Percentiles rank a stretch among this genome's conserved stretches.
These are phyloP conservation scores for Galbula dea DNA, from an alignment of 2,113 vertebrate species.

Conservation along the genomic window DNA sequence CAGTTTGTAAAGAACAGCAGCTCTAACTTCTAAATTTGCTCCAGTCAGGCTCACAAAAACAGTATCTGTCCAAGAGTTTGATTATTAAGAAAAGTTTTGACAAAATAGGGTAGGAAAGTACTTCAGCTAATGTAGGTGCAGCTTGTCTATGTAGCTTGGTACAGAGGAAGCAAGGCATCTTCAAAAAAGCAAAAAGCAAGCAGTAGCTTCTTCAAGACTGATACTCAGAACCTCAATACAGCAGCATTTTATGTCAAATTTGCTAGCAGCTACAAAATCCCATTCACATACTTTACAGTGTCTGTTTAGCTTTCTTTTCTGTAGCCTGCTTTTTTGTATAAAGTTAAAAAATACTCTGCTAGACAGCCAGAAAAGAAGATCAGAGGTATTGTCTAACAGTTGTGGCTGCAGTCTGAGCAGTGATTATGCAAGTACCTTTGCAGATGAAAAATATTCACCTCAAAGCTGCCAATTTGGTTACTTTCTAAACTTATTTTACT, in stretches of 20 bases:
- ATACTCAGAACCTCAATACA: not conserved
- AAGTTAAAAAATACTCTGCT: not conserved
- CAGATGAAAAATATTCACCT: not conserved
- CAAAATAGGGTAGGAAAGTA: not conserved
- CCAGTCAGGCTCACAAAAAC: not conserved
- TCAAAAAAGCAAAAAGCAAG: not conserved
- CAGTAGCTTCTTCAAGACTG: not conserved
- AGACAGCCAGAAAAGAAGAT: not conserved
- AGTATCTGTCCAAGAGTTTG: not conserved
- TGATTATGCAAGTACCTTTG: not conserved
- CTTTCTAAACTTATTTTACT: not conserved
- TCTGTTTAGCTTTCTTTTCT: not conserved
- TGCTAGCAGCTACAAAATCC: not conserved
- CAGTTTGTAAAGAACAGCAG: not conserved
- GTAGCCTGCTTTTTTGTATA: not conserved
- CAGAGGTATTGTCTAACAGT: not conserved
- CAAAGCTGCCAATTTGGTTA: not conserved
- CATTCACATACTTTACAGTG: not conserved
- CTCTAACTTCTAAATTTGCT: not conserved
- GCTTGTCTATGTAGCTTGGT: not conserved
- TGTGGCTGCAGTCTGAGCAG: not conserved
- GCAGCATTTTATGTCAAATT: not conserved
- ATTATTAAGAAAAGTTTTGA: not conserved
- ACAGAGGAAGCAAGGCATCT: not conserved
- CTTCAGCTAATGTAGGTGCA: not conserved